Base-by-base conservation (phyloP, 2,888 invertebrate species). In the Amphimallon solstitiale region DNA sequence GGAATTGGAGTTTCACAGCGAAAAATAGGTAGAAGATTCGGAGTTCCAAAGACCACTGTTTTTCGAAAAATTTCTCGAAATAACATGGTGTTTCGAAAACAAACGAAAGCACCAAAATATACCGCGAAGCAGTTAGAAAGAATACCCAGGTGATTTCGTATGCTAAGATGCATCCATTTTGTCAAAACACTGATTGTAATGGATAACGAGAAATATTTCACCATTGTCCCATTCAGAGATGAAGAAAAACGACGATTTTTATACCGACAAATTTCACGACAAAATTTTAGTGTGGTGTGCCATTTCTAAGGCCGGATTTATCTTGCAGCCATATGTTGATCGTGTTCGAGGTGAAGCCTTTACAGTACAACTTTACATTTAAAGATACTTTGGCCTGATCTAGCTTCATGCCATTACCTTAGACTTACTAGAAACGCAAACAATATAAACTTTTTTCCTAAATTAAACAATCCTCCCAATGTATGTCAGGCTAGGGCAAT, bases 381-480 rank as follows among this genome's bases (percentile, higher is more conserved):
- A 45, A 45, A n/a, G 10, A 10, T 45, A 12, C 12, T 45, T 45
- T 45, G 12, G n/a, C n/a, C 15, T 45, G 15, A 14, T 14, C 15
- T 14, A 12, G 15, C 45, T 45, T 45, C 14, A 14, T 45, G 45
- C 12, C 45, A 9, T 45, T 45, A 45, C 12, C 2, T 4, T 0
- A 14, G 45, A 2, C n/a, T 14, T 17, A 45, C 15, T 14, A 14
- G 23, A 23, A 5, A 23, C 23, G 2, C 3, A 5, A 4, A 23
- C 5, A 23, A 23, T 5, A 5, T 5, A 10, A 14, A n/a, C 45
- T n/a, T n/a, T n/a, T n/a, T n/a, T n/a, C n/a, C 2, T n/a, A 12
- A 45, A 45, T 23, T 60, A 23, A 45, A 49, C 56, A 66, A 66
- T 51, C 63, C 68, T 23, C 68, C 51, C 43, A 68, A 66, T 49